Base-by-base conservation (phyloP, 2,888 invertebrate species). In the Hydrotaea diabolus region DNA sequence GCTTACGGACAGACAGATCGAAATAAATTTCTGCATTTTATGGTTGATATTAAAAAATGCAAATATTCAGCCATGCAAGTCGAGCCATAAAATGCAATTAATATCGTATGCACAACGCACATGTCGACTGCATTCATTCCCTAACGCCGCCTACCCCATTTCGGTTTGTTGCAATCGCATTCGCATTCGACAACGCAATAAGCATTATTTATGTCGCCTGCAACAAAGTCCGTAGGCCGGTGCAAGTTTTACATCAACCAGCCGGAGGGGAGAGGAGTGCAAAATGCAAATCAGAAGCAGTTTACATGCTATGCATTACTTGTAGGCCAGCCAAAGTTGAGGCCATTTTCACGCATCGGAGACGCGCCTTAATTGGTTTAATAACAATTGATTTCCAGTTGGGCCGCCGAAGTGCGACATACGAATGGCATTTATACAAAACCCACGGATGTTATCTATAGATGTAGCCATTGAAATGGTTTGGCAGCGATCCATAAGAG, bases 1-100 rank as follows among this genome's bases (percentile, higher is more conserved):
- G 59, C n/a, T n/a, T 62, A 9, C 39, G 13, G 13, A 8, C 15
- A n/a, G 4, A 15, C 62, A 62, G 13, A 26, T 31, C 9, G n/a
- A 15, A 26, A 81, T 84, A 84, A 84, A 84, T 84, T 15, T 81
- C 11, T 73, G 17, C n/a, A 81, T 81, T 81, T 84, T 79, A 81
- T 81, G 76, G 64, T 76, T 73, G 78, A 73, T 75, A 81, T 84
- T 62, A 79, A 81, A 78, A 78, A 36, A 66, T 78, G 71, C 55
- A 66, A 66, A 73, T 79, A 79, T 79, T 55, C 53, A 77, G 7
- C 71, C 73, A 79, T 55, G 57, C 57, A 53, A 74, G 71, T 64
- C 62, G 62, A 69, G 62, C 59, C 53, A 79, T 85, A 85, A 85
- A 85, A 73, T 76, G 53, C 66, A 81, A 82, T 73, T 85, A 81